Percentiles rank a stretch among this genome's conserved stretches.
These are phyloP conservation scores for Benitochromis conjunctus DNA, from an alignment of 2,113 vertebrate genomes.

Conservation along the genomic window DNA sequence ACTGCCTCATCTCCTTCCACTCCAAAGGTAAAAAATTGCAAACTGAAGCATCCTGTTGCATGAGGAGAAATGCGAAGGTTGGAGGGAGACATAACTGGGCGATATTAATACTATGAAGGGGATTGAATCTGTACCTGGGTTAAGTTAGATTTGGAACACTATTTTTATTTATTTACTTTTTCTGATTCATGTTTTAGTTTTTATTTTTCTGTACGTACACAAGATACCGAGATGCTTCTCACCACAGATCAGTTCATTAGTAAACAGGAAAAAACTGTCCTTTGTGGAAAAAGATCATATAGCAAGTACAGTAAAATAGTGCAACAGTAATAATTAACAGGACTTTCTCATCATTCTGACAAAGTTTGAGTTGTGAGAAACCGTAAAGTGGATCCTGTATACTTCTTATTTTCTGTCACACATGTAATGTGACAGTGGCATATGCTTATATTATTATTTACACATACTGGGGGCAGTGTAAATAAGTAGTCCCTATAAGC, in stretches of 20 bases:
- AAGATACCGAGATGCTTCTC: background rate
- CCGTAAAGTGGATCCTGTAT: background rate
- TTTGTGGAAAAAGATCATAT: background rate
- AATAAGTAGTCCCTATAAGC: background rate
- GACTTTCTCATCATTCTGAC: background rate
- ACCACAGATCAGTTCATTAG: background rate
- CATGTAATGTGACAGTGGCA: background rate
- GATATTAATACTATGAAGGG: background rate
- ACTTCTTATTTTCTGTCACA: background rate
- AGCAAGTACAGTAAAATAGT: background rate
- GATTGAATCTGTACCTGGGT: background rate
- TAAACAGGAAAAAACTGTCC: background rate
- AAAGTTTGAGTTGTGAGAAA: background rate
- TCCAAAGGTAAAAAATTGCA: constrained; percentile 85
- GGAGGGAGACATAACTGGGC: background rate
- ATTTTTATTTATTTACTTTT: background rate
- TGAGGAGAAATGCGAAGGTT: background rate
- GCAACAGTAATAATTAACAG: background rate
- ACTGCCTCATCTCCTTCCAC: constrained; percentile 98
- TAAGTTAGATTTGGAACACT: background rate
- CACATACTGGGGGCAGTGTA: background rate
- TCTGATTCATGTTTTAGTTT: background rate
- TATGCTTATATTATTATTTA: no score
- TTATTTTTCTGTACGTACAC: background rate
- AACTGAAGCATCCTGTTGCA: background rate